A percentile compares a stretch with the other conserved stretches of the same genome.
Evolutionary conservation across 2,113 vertebrate genomes (phyloP).

Genomic region (Toxostoma redivivum): DNA sequence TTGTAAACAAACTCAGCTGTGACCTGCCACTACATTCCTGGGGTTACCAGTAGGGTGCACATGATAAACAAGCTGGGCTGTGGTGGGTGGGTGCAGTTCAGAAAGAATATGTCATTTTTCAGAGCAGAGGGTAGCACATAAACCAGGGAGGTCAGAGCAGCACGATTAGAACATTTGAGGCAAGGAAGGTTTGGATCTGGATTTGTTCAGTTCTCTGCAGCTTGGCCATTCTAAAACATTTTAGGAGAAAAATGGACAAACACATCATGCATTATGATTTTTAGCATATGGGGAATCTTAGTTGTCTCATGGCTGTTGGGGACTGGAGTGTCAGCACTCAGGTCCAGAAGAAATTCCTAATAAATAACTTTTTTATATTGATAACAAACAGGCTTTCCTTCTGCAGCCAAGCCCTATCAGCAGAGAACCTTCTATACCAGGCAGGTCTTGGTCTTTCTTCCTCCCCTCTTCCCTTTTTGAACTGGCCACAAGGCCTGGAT

Average conservation of each 20-base stretch:
- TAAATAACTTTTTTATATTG: background rate
- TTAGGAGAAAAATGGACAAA: background rate
- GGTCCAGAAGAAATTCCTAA: background rate
- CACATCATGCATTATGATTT: rapidly evolving
- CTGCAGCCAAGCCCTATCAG: background rate
- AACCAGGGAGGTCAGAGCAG: background rate
- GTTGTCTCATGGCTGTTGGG: background rate
- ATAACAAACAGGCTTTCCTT: background rate
- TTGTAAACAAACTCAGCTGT: background rate
- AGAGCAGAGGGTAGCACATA: background rate
- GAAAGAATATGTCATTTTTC: background rate
- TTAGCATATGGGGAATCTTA: background rate
- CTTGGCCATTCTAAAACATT: background rate
- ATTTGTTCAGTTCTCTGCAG: background rate
- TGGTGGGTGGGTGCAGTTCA: background rate
- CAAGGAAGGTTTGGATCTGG: background rate
- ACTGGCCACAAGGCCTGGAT: background rate
- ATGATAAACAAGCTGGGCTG: background rate
- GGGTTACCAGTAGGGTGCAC: rapidly evolving
- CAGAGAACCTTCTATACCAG: background rate
- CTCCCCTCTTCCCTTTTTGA: background rate
- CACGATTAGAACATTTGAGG: rapidly evolving
- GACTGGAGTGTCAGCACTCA: background rate
- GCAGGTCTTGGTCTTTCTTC: background rate
- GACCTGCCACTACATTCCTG: background rate